phyloP scores from a whole-genome alignment of 2,888 invertebrate species.

The Desoria tigrina region DNA sequence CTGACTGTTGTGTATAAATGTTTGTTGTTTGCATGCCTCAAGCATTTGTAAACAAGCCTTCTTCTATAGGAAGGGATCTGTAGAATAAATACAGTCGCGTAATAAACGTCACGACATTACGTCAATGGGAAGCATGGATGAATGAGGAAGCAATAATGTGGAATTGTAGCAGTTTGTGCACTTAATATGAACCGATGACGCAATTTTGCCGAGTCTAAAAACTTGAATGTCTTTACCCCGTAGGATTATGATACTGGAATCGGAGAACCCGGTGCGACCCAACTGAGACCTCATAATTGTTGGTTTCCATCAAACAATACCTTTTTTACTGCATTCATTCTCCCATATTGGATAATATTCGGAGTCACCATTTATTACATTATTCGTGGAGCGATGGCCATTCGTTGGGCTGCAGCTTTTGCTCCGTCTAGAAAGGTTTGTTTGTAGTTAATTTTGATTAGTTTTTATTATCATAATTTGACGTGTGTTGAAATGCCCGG shows the following conservation, averaged over 20 bases:
- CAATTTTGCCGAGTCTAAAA: too few relatives aligned
- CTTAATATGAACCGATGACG: too few relatives aligned
- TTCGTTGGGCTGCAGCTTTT: conserved; percentile 51
- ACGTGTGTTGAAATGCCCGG: background rate
- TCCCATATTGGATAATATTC: conserved; percentile 51
- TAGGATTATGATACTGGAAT: conserved; percentile 47
- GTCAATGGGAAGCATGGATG: too few relatives aligned
- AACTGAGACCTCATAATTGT: conserved; percentile 51
- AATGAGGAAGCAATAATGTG: too few relatives aligned
- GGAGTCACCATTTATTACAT: conserved; percentile 51
- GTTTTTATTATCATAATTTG: background rate
- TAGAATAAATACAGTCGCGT: too few relatives aligned
- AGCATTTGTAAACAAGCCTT: too few relatives aligned
- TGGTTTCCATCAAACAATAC: conserved; percentile 52
- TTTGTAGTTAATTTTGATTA: background rate
- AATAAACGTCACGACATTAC: too few relatives aligned
- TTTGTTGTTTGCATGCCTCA: too few relatives aligned
- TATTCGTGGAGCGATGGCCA: conserved; percentile 50
- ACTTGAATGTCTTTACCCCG: too few relatives aligned
- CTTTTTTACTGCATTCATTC: conserved; percentile 49
- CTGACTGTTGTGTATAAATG: too few relatives aligned
- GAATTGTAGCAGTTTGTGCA: too few relatives aligned
- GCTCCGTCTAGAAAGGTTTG: conserved; percentile 47
- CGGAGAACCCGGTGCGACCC: conserved; percentile 43
- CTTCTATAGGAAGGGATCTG: too few relatives aligned